Percentiles rank a stretch among this genome's conserved stretches.
Conservation (phyloP, 1,140 invertebrate species). For the Ceratina australensis region DNA sequence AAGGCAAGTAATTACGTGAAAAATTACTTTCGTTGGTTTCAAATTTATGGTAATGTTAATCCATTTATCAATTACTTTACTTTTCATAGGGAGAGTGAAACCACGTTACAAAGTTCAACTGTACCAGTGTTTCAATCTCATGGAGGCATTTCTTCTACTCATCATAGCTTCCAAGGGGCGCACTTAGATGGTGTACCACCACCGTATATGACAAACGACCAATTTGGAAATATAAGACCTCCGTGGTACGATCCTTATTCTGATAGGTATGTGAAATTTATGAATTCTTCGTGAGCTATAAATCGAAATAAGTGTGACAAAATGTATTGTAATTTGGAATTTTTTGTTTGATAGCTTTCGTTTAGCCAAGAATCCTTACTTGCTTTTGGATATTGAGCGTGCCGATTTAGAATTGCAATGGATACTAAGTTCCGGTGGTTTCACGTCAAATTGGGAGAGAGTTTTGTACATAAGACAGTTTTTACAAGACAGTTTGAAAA, state of each 20-base stretch:
- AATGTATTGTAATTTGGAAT: slow-evolving; percentile 4
- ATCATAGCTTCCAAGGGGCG: slow-evolving; percentile 67
- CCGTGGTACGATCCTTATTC: slow-evolving; percentile 81
- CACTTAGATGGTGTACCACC: slow-evolving; percentile 67
- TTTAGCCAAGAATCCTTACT: slow-evolving; percentile 77
- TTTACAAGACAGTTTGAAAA: slow-evolving; percentile 87
- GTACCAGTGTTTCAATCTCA: slow-evolving; percentile 70
- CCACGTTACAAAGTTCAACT: slow-evolving; percentile 60
- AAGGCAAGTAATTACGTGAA: slow-evolving; percentile 58
- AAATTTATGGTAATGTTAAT: neutral
- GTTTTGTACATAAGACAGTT: slow-evolving; percentile 79
- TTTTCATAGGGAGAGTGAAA: slow-evolving; percentile 71
- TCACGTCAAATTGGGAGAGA: slow-evolving; percentile 78
- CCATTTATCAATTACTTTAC: neutral
- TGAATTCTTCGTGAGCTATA: neutral
- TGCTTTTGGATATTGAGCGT: slow-evolving; percentile 80
- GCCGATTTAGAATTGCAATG: slow-evolving; percentile 81
- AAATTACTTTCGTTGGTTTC: slow-evolving; percentile 2
- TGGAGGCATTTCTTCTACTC: slow-evolving; percentile 56
- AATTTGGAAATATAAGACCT: slow-evolving; percentile 77
- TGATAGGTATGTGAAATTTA: slow-evolving; percentile 72
- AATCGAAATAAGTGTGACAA: neutral
- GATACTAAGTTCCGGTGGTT: slow-evolving; percentile 78
- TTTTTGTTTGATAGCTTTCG: slow-evolving; percentile 75
- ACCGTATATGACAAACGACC: slow-evolving; percentile 75